Conservation (phyloP, 2,797 vertebrate species). For the Leuciscus waleckii region DNA sequence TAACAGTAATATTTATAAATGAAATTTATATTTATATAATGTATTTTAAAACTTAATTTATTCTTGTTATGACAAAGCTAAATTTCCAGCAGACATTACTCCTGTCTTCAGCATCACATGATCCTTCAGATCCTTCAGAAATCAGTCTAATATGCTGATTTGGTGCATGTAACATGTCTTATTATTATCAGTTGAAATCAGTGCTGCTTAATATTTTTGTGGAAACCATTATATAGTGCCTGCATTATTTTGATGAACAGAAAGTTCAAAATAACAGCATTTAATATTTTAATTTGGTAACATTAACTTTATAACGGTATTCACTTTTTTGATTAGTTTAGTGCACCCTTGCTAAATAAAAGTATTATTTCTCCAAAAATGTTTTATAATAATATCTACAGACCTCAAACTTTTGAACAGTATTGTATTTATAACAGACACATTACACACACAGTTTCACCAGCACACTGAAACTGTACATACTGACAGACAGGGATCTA, state of each 20-base stretch:
- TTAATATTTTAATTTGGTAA: not conserved
- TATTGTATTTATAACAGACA: not conserved
- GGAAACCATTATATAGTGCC: not conserved
- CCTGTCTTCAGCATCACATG: not conserved
- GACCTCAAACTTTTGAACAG: not conserved
- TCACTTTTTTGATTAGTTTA: not conserved
- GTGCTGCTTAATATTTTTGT: not conserved
- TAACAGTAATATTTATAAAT: too few species aligned
- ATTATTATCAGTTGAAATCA: not conserved
- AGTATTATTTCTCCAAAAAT: too few species aligned
- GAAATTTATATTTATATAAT: too few species aligned
- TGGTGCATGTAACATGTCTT: not conserved
- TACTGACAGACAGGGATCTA: conserved; percentile 52
- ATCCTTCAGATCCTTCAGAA: not conserved
- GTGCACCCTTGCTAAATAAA: not conserved
- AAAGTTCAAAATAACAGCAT: not conserved
- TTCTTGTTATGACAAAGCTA: not conserved
- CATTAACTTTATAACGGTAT: not conserved
- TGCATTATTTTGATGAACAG: not conserved
- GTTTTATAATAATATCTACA: too few species aligned
- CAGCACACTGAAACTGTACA: conserved; percentile 20
- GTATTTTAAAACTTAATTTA: too few species aligned
- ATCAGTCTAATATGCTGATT: not conserved
- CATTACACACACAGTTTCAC: conserved; percentile 13
- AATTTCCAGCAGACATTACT: not conserved